A percentile compares a stretch with the other conserved stretches of the same genome.
These are phyloP conservation scores for Hafferia zeledoni DNA, from an alignment of 2,797 vertebrate species.

Conservation along the genomic window DNA sequence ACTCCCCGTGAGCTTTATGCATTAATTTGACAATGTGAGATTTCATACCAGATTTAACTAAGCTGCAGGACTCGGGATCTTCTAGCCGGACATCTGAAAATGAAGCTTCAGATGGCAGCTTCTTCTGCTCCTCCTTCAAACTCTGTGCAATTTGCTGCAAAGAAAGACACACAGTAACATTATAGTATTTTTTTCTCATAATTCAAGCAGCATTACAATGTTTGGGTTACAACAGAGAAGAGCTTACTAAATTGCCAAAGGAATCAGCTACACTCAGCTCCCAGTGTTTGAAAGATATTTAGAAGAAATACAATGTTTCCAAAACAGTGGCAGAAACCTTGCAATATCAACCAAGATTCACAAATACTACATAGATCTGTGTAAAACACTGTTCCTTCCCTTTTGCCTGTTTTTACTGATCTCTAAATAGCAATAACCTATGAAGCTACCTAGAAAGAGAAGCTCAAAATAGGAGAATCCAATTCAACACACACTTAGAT, in stretches of 20 bases:
- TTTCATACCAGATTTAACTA: conserved; percentile 81
- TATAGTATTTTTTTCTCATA: background rate
- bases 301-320: background rate
- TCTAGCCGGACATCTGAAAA: conserved; percentile 92
- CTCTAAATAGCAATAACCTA: background rate
- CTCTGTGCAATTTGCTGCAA: conserved; percentile 94
- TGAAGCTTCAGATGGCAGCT: conserved; percentile 78
- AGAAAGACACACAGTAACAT: background rate
- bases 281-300: background rate
- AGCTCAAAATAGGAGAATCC: background rate
- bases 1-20: background rate
- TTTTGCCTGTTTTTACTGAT: background rate
- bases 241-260: background rate
- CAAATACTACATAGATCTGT: background rate
- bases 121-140: conserved; percentile 94
- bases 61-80: conserved; percentile 80
- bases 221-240: background rate
- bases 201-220: background rate
- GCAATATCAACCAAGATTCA: background rate
- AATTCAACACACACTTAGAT: background rate
- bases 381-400: background rate
- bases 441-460: background rate
- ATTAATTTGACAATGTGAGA: background rate
- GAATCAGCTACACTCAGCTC: background rate
- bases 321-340: background rate